phyloP scores from a whole-genome alignment of 1,140 invertebrate species.

The Penaeus vannamei region DNA sequence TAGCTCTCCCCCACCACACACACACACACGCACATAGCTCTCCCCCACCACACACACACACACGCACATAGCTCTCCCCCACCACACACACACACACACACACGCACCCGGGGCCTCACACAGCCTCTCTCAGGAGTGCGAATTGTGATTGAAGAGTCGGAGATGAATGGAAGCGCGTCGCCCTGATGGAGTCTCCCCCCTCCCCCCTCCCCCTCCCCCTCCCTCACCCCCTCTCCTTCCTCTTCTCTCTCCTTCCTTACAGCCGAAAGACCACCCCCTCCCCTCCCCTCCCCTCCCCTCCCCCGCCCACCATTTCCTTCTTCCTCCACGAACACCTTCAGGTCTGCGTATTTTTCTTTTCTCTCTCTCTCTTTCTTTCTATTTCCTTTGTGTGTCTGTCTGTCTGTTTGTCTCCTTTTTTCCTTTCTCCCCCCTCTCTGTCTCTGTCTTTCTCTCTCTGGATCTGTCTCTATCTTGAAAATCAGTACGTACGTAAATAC shows the following conservation, averaged over 20 bases:
- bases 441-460: too few species aligned
- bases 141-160: too few species aligned
- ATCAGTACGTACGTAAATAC: background rate
- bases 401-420: background rate
- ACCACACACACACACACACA: too few species aligned
- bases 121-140: too few species aligned
- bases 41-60: background rate
- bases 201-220: background rate
- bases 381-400: background rate
- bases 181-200: background rate
- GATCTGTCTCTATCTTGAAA: background rate
- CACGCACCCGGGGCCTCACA: too few species aligned
- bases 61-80: background rate
- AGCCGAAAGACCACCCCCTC: background rate
- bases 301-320: too few species aligned
- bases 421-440: background rate
- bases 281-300: too few species aligned
- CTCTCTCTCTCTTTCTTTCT: background rate
- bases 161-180: background rate
- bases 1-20: background rate
- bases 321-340: background rate
- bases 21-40: too few species aligned
- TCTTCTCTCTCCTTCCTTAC: background rate
- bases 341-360: background rate
- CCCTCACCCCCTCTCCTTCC: background rate